Evolutionary conservation across 2,888 invertebrate genomes (phyloP).

Genomic region (Drepana falcataria): DNA sequence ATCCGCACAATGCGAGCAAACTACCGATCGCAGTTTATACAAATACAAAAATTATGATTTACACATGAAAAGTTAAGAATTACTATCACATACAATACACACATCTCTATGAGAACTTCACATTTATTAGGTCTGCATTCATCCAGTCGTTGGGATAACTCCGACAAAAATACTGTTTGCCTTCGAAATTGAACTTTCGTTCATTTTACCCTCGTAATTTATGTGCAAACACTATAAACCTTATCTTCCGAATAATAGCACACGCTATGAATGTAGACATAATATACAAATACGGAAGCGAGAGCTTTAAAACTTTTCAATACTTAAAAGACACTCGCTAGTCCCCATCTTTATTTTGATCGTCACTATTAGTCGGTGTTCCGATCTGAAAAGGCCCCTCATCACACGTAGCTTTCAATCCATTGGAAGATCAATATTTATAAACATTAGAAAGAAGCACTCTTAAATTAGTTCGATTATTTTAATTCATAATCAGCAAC

Average conservation of each 20-base stretch:
- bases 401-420: conserved; percentile 22
- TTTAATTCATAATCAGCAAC: background rate
- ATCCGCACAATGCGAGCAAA: too few species aligned
- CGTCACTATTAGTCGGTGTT: background rate
- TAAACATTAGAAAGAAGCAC: background rate
- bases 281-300: background rate
- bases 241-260: background rate
- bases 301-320: background rate
- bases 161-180: background rate
- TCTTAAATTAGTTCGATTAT: background rate
- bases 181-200: background rate
- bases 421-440: conserved; percentile 7
- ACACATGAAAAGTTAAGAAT: conserved; percentile 18
- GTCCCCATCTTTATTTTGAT: background rate
- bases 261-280: background rate
- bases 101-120: conserved; percentile 37
- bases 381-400: conserved; percentile 30
- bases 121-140: conserved; percentile 25
- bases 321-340: background rate
- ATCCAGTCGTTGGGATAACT: conserved; percentile 15
- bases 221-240: background rate
- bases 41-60: conserved; percentile 23
- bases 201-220: too few species aligned
- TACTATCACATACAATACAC: conserved; percentile 43
- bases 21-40: too few species aligned